phyloP scores from a whole-genome alignment of 2,797 vertebrate species.

The Oryzias sinensis region DNA sequence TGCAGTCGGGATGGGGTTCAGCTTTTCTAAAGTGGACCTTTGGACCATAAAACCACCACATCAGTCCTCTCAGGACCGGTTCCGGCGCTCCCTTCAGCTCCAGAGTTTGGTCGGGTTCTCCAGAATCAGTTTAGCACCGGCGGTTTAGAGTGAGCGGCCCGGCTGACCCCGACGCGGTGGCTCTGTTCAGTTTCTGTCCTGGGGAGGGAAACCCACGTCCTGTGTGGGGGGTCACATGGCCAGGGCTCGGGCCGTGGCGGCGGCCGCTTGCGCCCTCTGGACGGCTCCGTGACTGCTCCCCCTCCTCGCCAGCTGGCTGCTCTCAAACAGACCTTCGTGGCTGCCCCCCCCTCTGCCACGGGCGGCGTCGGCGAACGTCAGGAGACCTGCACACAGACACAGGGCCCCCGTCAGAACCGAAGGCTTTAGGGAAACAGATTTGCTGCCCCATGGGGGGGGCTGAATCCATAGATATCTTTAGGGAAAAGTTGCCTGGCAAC shows the following conservation, averaged over 20 bases:
- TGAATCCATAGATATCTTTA: slow-evolving; percentile 3
- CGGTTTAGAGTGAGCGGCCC: slow-evolving; percentile 28
- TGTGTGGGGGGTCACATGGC: slow-evolving; percentile 72
- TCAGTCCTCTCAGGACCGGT: slow-evolving; percentile 21
- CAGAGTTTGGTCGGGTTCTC: slow-evolving; percentile 18
- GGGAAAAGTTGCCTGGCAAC: slow-evolving; percentile 18
- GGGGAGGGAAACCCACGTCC: slow-evolving; percentile 18
- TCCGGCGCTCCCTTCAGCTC: slow-evolving; percentile 7
- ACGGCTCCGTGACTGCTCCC: slow-evolving; percentile 81
- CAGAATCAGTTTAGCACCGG: slow-evolving; percentile 57
- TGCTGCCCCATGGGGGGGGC: not conserved
- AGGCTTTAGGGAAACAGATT: no score
- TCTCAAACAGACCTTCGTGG: slow-evolving; percentile 89
- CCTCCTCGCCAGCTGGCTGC: slow-evolving; percentile 82
- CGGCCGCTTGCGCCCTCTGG: slow-evolving; percentile 83
- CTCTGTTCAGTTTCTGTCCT: not conserved
- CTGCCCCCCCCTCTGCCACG: slow-evolving; percentile 69
- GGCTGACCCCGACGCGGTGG: slow-evolving; percentile 53
- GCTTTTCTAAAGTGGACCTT: no score
- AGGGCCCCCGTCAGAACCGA: not conserved
- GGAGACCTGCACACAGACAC: slow-evolving; percentile 74
- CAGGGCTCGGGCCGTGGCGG: slow-evolving; percentile 84
- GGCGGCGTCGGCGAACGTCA: slow-evolving; percentile 82
- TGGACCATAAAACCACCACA: not conserved
- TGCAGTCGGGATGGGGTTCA: no score